These are phyloP conservation scores for Drosophila austrosaltans DNA, from an alignment of 2,888 invertebrate genomes.

Conservation along the genomic window DNA sequence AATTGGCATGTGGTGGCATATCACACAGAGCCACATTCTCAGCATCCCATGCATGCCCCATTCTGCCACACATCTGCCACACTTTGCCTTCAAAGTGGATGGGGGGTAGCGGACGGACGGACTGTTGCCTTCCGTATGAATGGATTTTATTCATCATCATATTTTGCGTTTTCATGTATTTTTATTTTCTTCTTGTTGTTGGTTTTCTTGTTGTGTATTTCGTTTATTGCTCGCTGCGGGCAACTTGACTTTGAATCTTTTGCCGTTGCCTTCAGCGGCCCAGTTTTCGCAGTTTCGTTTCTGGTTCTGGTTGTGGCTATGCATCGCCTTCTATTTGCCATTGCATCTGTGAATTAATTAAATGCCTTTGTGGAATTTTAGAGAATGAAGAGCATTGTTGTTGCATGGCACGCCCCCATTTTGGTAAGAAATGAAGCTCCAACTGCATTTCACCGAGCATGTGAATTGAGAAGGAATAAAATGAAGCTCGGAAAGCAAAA, in stretches of 20 bases:
- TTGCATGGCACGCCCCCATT: constrained; percentile 45
- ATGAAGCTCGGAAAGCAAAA: constrained; percentile 18
- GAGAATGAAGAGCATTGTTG: constrained; percentile 63
- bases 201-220: constrained; percentile 34
- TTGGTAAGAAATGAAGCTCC: constrained; percentile 18
- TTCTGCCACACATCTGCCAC: constrained; percentile 40
- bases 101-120: not conserved
- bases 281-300: not conserved
- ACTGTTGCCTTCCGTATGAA: constrained; percentile 62
- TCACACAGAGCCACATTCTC: constrained; percentile 29
- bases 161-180: constrained; percentile 45
- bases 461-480: constrained; percentile 32
- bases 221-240: constrained; percentile 35
- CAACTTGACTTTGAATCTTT: constrained; percentile 69
- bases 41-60: no score
- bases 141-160: constrained; percentile 70
- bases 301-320: not conserved
- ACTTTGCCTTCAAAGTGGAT: constrained; percentile 20
- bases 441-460: constrained; percentile 35
- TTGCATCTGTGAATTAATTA: constrained; percentile 68
- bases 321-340: constrained; percentile 27
- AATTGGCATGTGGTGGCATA: constrained; percentile 60
- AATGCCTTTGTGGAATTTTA: constrained; percentile 58
- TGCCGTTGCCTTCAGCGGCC: constrained; percentile 8
- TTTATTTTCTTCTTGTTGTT: constrained; percentile 9